Percentiles rank a stretch among this genome's conserved stretches.
phyloP scores from a whole-genome alignment of 2,797 vertebrate genomes.

The Distichodus sexfasciatus region DNA sequence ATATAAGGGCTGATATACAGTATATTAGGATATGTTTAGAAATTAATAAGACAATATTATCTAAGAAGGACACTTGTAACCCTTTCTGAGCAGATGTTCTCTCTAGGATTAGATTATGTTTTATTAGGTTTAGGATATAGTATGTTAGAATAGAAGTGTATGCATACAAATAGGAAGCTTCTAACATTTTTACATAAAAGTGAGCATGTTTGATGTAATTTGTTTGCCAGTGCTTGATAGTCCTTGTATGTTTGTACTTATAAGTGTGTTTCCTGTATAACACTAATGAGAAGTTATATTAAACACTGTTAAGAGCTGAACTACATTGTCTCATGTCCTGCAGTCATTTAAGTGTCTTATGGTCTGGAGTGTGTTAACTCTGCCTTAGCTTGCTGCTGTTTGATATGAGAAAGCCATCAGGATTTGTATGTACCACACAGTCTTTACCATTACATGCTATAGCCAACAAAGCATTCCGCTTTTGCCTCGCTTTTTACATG shows the following conservation, averaged over 20 bases:
- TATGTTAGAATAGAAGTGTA: no score
- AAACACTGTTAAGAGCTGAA: slow-evolving; percentile 17
- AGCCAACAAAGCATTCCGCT: slow-evolving; percentile 24
- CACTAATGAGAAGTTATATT: slow-evolving; percentile 2
- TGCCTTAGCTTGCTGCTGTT: slow-evolving; percentile 37
- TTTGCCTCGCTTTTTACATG: slow-evolving; percentile 22
- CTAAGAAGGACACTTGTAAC: no score
- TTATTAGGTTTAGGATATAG: no score
- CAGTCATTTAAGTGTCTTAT: background rate
- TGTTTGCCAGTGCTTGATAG: slow-evolving; percentile 37
- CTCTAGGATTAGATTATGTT: no score
- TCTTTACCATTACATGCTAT: slow-evolving; percentile 42
- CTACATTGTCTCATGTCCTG: slow-evolving; percentile 24
- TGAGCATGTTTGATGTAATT: background rate
- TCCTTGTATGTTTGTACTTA: slow-evolving; percentile 35
- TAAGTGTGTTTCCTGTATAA: background rate
- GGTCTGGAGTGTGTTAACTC: no score
- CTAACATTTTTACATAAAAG: no score
- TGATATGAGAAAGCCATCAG: slow-evolving; percentile 7
- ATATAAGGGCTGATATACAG: no score
- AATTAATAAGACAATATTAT: no score
- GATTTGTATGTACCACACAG: slow-evolving; percentile 39
- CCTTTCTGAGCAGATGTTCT: no score
- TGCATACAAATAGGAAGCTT: no score
- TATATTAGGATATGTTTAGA: no score